These are phyloP conservation scores for Phymanthus crucifer DNA, from an alignment of 92 coral and sea anemone species.

Conservation along the genomic window DNA sequence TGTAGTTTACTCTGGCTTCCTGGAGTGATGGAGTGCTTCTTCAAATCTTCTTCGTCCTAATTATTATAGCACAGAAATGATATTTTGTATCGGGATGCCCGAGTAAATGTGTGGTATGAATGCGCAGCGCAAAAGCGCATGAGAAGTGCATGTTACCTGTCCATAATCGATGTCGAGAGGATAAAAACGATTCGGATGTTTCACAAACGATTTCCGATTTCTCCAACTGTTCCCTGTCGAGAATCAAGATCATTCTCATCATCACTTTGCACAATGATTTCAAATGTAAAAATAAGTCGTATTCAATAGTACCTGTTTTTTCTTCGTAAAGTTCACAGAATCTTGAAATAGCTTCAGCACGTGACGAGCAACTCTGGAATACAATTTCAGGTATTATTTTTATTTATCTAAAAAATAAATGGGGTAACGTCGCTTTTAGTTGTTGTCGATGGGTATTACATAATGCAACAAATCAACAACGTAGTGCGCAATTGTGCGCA, in stretches of 20 bases:
- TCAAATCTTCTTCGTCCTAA: slow-evolving; percentile 78
- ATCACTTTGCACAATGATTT: neutral
- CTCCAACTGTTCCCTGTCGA: slow-evolving; percentile 85
- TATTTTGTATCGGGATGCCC: no score
- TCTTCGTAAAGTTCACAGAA: slow-evolving; percentile 79
- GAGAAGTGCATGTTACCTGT: slow-evolving; percentile 52
- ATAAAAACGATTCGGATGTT: slow-evolving; percentile 84
- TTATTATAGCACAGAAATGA: neutral
- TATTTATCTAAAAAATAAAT: no score
- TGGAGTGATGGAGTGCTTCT: slow-evolving; percentile 59
- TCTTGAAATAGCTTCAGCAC: slow-evolving; percentile 54
- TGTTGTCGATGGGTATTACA: no score
- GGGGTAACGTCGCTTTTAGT: no score
- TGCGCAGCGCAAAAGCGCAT: neutral
- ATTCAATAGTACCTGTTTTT: slow-evolving; percentile 65
- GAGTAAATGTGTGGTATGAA: no score
- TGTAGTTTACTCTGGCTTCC: slow-evolving; percentile 84
- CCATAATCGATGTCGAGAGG: slow-evolving; percentile 99
- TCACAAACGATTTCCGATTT: slow-evolving; percentile 77
- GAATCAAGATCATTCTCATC: neutral
- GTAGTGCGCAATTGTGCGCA: no score
- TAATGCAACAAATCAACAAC: no score
- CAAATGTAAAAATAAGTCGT: neutral
- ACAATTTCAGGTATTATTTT: neutral
- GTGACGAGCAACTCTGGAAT: slow-evolving; percentile 48